These are phyloP conservation scores for Mionectes olivaceus DNA, from an alignment of 2,797 vertebrate species.

Conservation along the genomic window DNA sequence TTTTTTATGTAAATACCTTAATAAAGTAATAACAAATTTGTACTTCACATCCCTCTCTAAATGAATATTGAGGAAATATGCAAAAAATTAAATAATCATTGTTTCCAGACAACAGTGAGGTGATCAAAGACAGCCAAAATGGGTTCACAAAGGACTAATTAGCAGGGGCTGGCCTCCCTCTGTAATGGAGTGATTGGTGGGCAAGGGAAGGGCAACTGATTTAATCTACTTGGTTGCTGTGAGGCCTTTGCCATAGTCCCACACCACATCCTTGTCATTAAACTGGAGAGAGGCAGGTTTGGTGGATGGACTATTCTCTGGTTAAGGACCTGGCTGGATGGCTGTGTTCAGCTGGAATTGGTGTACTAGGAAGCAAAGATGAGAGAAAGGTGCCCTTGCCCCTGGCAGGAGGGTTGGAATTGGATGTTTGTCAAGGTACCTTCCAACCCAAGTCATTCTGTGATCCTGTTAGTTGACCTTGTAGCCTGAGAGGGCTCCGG, in stretches of 20 bases:
- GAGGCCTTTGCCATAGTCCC: neutral
- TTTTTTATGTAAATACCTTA: neutral
- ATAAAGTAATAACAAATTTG: neutral
- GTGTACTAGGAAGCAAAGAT: neutral
- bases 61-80: neutral
- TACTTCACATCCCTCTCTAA: neutral
- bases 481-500: neutral
- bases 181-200: neutral
- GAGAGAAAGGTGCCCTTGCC: neutral
- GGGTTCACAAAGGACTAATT: neutral
- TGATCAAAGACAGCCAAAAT: neutral
- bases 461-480: neutral
- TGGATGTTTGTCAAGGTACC: neutral
- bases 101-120: neutral
- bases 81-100: neutral
- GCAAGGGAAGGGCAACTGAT: neutral
- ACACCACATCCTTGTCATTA: neutral
- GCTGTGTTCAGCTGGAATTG: neutral
- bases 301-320: fast-evolving
- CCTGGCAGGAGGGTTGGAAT: neutral
- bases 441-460: neutral
- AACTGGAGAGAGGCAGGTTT: neutral
- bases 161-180: neutral
- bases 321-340: neutral
- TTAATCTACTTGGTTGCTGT: neutral